Evolutionary conservation across 2,113 vertebrate genomes (phyloP).

Genomic region (Edolisoma coerulescens): DNA sequence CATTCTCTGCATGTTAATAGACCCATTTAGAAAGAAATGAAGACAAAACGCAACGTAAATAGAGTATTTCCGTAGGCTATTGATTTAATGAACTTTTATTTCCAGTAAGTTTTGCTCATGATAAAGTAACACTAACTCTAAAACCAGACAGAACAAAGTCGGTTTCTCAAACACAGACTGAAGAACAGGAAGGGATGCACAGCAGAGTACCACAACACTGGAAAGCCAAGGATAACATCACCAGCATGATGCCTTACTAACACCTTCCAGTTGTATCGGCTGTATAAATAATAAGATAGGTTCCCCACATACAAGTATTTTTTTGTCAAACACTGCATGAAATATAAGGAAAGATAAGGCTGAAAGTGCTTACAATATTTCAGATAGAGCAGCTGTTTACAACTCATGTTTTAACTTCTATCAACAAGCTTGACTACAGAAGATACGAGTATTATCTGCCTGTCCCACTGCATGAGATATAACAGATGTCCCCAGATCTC

Average conservation of each 20-base stretch:
- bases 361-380: not conserved
- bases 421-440: not conserved
- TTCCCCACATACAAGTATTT: not conserved
- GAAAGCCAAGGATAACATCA: not conserved
- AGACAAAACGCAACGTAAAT: not conserved
- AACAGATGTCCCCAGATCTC: not conserved
- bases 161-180: not conserved
- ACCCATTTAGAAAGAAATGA: not conserved
- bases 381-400: not conserved
- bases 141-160: not conserved
- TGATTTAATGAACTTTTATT: conserved; percentile 14
- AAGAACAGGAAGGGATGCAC: not conserved
- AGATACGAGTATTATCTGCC: not conserved
- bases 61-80: not conserved
- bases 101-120: not conserved
- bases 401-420: not conserved
- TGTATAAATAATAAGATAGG: not conserved
- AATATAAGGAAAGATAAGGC: not conserved
- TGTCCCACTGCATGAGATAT: not conserved
- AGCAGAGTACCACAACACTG: not conserved
- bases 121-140: conserved; percentile 27
- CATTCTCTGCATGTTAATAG: not conserved
- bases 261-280: not conserved
- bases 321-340: not conserved
- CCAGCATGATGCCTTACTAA: not conserved